A percentile compares a stretch with the other conserved stretches of the same genome.
phyloP scores from a whole-genome alignment of 2,888 invertebrate genomes.

The Drosophila acutilabella region DNA sequence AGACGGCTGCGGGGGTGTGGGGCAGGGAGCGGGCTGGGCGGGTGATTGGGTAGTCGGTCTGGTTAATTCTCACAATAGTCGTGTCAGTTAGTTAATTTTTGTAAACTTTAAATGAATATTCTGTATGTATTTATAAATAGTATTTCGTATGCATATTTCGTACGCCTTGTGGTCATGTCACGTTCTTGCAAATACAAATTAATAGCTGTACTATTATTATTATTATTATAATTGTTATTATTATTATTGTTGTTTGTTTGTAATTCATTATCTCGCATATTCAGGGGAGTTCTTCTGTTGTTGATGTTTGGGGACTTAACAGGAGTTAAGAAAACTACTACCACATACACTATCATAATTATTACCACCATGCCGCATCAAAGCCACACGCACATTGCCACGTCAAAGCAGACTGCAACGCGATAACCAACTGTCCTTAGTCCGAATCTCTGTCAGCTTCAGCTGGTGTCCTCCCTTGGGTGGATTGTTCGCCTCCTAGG shows the following conservation, averaged over 20 bases:
- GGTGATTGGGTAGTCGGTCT: constrained; percentile 27
- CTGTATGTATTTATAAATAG: constrained; percentile 46
- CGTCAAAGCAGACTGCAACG: constrained; percentile 96
- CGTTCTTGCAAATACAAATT: constrained; percentile 62
- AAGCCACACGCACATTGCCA: constrained; percentile 79
- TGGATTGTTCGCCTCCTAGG: constrained; percentile 95
- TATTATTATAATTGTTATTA: constrained; percentile 52
- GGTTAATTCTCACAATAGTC: constrained; percentile 42
- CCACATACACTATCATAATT: constrained; percentile 76
- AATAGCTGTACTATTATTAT: constrained; percentile 45
- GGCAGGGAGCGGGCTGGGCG: constrained; percentile 2
- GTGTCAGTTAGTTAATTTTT: constrained; percentile 41
- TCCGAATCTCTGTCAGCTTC: constrained; percentile 91
- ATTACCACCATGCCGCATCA: constrained; percentile 79
- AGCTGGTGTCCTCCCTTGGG: constrained; percentile 93
- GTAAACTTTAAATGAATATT: constrained; percentile 61
- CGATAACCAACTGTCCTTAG: constrained; percentile 93
- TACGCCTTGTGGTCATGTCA: constrained; percentile 53
- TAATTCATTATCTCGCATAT: constrained; percentile 61
- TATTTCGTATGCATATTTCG: constrained; percentile 61
- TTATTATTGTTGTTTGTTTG: constrained; percentile 28
- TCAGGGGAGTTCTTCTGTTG: constrained; percentile 41
- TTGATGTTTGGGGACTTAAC: constrained; percentile 65
- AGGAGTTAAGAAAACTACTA: constrained; percentile 84
- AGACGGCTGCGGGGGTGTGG: constrained; percentile 8